A percentile compares a stretch with the other conserved stretches of the same genome.
phyloP scores from a whole-genome alignment of 37 sponge, comb jelly and placozoan genomes.

The Ephydatia muelleri region DNA sequence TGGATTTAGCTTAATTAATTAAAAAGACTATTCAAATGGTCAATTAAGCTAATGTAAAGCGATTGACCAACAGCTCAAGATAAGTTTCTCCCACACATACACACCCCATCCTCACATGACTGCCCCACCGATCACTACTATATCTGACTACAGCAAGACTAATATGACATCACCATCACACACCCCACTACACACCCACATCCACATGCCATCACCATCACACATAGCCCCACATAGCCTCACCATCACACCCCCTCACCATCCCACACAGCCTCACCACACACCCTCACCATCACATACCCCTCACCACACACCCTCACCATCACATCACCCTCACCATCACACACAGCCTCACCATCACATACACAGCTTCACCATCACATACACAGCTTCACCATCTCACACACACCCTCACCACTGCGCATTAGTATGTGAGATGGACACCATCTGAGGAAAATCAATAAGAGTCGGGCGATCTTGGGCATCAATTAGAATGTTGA shows the following conservation, averaged over 20 bases:
- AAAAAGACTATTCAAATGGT: no score
- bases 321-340: neutral
- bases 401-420: slow-evolving; percentile 54
- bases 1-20: no score
- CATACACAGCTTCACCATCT: neutral
- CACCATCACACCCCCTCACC: neutral
- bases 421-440: slow-evolving; percentile 92
- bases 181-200: no score
- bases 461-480: slow-evolving; percentile 86
- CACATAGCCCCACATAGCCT: neutral
- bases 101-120: no score
- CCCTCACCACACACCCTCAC: neutral
- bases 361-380: neutral
- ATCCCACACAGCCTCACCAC: neutral
- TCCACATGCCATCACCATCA: neutral
- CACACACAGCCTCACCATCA: neutral
- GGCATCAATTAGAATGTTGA: slow-evolving; percentile 89
- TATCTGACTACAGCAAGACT: no score
- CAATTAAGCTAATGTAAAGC: no score
- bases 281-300: neutral
- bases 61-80: no score
- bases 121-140: no score
- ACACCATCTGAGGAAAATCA: slow-evolving; percentile 99
- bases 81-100: no score
- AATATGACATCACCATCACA: no score